A percentile compares a stretch with the other conserved stretches of the same genome.
Evolutionary conservation across 2,113 vertebrate species (phyloP).

Genomic region (Myrmecophaga tridactyla): DNA sequence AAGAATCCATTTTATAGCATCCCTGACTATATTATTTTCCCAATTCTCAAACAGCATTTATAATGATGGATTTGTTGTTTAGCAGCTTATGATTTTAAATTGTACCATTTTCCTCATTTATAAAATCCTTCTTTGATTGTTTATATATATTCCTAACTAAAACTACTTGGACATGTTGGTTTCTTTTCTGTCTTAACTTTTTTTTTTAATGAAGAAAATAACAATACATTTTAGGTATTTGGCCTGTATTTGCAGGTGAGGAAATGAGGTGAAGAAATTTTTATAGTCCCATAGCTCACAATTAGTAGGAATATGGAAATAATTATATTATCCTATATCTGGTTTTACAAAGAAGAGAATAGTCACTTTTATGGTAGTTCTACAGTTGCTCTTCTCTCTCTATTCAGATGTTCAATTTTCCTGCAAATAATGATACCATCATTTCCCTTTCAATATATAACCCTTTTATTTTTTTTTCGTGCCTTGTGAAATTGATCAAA

Average conservation of each 20-base stretch:
- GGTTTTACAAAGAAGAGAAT: neutral
- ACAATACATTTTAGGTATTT: neutral
- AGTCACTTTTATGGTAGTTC: neutral
- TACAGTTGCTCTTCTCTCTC: neutral
- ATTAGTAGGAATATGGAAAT: neutral
- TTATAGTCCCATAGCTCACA: neutral
- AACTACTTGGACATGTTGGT: neutral
- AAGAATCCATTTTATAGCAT: neutral
- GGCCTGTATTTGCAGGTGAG: neutral
- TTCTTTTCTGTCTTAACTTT: neutral
- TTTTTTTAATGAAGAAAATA: conserved; percentile 5
- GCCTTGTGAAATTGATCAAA: neutral
- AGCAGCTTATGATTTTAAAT: neutral
- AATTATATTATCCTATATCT: neutral
- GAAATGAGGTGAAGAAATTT: neutral
- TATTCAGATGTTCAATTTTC: neutral
- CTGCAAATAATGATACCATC: neutral
- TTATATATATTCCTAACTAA: conserved; percentile 24
- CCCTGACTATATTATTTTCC: neutral
- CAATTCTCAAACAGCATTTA: neutral
- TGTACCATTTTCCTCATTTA: neutral
- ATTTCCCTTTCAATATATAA: neutral
- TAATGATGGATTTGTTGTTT: neutral
- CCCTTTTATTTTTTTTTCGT: neutral
- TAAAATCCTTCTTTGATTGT: conserved; percentile 25